Evolutionary conservation across 2,797 vertebrate genomes (phyloP).

Genomic region (Poecilia gillii): DNA sequence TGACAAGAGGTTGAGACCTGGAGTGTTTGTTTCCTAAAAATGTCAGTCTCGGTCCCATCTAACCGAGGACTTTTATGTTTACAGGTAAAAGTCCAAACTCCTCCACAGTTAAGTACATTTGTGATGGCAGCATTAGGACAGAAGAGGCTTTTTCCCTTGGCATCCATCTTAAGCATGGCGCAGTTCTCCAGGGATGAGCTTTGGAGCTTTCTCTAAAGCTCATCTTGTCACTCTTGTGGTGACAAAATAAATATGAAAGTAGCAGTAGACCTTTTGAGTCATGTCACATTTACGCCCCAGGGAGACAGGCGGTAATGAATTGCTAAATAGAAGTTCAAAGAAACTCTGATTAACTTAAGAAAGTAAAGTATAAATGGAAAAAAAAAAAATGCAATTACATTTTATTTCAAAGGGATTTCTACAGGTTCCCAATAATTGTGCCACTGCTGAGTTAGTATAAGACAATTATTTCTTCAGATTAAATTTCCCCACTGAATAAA

Average conservation of each 20-base stretch:
- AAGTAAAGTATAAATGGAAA: not conserved
- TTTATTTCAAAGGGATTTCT: not conserved
- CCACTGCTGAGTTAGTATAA: not conserved
- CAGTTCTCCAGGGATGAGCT: not conserved
- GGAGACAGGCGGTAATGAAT: not conserved
- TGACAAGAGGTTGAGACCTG: not conserved
- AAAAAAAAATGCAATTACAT: not conserved
- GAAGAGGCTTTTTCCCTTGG: not conserved
- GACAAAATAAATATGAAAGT: not conserved
- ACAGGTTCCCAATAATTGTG: not conserved
- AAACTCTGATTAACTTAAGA: not conserved
- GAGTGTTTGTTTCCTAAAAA: not conserved
- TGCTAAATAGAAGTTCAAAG: slow-evolving; percentile 2
- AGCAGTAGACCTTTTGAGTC: not conserved
- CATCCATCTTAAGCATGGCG: not conserved
- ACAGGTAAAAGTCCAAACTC: not conserved
- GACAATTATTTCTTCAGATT: not conserved
- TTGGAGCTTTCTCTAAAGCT: not conserved
- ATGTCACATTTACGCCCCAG: not conserved
- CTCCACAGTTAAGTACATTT: too few species aligned
- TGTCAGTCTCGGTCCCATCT: not conserved
- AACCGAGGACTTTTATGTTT: not conserved
- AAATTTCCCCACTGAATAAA: not conserved
- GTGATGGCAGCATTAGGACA: not conserved
- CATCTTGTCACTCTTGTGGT: not conserved